phyloP scores from a whole-genome alignment of 2,797 vertebrate genomes.

The Falco naumanni region DNA sequence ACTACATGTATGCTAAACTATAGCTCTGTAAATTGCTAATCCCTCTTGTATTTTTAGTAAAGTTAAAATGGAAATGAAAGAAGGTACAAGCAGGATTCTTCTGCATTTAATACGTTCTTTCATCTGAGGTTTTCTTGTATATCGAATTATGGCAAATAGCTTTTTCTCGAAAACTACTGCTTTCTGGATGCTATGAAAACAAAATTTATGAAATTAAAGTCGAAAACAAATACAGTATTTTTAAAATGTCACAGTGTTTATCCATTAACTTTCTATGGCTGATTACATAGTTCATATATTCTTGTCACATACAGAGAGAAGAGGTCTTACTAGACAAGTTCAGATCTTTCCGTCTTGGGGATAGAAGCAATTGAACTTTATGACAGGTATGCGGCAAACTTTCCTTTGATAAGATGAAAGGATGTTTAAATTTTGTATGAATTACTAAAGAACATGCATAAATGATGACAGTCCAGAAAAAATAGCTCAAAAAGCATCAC shows the following conservation, averaged over 20 bases:
- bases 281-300: background rate
- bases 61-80: conserved; percentile 50
- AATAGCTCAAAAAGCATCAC: background rate
- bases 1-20: background rate
- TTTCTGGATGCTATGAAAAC: background rate
- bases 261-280: background rate
- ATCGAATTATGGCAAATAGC: background rate
- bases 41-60: conserved; percentile 34
- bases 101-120: background rate
- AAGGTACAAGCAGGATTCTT: background rate
- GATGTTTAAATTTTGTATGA: background rate
- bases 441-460: background rate
- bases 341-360: background rate
- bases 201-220: background rate
- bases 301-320: background rate
- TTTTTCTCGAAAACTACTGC: conserved; percentile 5
- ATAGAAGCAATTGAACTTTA: background rate
- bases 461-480: background rate
- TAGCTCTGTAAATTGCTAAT: conserved; percentile 60
- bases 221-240: background rate
- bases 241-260: background rate
- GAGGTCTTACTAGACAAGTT: background rate
- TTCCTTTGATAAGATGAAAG: background rate
- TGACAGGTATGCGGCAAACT: background rate
- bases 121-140: conserved; percentile 30